A percentile compares a stretch with the other conserved stretches of the same genome.
Evolutionary conservation across 2,888 invertebrate genomes (phyloP).

Genomic region (Digitonthophagus gazella): DNA sequence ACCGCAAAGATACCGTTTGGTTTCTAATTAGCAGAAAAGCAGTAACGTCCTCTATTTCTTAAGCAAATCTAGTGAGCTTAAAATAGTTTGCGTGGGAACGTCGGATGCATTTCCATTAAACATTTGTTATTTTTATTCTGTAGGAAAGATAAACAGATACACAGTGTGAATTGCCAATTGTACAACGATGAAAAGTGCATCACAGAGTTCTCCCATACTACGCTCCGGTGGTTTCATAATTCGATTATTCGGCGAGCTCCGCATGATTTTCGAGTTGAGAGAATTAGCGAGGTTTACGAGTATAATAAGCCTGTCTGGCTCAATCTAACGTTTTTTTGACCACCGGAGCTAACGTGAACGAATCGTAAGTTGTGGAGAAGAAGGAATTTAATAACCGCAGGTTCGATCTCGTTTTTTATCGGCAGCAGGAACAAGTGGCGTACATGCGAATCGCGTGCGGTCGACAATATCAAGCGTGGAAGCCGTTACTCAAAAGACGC

Average conservation of each 20-base stretch:
- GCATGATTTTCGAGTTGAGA: neutral
- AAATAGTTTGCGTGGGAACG: neutral
- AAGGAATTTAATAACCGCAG: neutral
- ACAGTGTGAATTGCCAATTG: neutral
- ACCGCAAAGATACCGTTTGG: neutral
- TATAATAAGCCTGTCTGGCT: neutral
- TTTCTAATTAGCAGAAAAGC: neutral
- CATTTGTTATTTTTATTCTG: neutral
- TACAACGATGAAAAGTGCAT: neutral
- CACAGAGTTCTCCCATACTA: neutral
- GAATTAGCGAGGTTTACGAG: neutral
- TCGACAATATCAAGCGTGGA: neutral
- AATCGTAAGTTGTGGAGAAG: neutral
- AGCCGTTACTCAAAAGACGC: neutral
- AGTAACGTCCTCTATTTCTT: neutral
- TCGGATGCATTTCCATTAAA: neutral
- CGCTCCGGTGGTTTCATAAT: neutral
- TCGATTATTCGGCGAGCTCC: neutral
- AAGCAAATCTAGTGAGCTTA: too few species aligned
- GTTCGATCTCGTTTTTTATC: neutral
- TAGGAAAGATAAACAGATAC: neutral
- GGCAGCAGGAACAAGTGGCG: neutral
- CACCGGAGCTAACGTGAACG: neutral
- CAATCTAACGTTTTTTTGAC: neutral
- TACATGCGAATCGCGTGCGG: neutral